A percentile compares a stretch with the other conserved stretches of the same genome.
These are phyloP conservation scores for Rhineura floridana DNA, from an alignment of 2,113 vertebrate genomes.

Conservation along the genomic window DNA sequence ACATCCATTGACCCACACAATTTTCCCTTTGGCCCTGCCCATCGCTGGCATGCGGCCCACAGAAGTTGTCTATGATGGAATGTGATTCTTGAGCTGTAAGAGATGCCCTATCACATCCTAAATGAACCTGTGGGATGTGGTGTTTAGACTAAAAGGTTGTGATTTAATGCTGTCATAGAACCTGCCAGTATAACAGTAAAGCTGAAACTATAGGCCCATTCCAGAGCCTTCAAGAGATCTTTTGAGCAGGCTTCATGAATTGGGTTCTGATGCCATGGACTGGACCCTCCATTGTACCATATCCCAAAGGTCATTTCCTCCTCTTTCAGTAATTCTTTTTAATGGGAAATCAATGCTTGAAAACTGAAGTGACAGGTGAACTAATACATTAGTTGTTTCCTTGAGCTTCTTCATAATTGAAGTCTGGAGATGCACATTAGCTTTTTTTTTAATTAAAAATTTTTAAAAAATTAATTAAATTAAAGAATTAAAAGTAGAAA, in stretches of 20 bases:
- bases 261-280: background rate
- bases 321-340: fast-evolving
- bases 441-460: background rate
- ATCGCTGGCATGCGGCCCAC: too few relatives aligned
- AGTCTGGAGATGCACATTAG: background rate
- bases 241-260: background rate
- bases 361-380: background rate
- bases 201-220: fast-evolving
- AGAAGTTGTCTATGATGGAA: too few relatives aligned
- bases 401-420: constrained; percentile 26
- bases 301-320: background rate
- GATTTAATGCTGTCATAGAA: background rate
- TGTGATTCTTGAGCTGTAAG: too few relatives aligned
- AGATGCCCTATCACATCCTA: too few relatives aligned
- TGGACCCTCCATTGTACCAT: too few relatives aligned
- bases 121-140: background rate
- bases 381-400: background rate
- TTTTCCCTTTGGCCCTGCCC: too few relatives aligned
- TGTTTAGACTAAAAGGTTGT: background rate
- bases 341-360: constrained; percentile 6
- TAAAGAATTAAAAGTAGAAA: background rate
- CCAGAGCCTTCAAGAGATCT: background rate
- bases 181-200: fast-evolving
- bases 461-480: background rate
- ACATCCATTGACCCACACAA: too few relatives aligned